Conservation (phyloP, 2,113 vertebrate species). For the Ceratotherium simum region DNA sequence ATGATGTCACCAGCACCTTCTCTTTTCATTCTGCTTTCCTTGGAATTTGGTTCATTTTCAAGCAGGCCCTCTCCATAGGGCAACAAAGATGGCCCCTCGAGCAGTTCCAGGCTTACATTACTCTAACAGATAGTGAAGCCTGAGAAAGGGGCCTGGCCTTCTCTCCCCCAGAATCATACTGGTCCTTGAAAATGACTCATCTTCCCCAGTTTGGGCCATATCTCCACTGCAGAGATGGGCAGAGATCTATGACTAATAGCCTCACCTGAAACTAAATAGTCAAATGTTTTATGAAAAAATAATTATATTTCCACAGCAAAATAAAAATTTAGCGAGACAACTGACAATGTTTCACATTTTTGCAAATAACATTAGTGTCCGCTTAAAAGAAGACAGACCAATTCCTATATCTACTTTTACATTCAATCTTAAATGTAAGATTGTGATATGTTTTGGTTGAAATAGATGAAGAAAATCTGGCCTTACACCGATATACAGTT, state of each 20-base stretch:
- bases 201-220: background rate
- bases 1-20: background rate
- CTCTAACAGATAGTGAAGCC: background rate
- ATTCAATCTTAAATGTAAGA: background rate
- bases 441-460: background rate
- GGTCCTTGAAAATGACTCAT: background rate
- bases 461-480: background rate
- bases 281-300: background rate
- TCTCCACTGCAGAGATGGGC: background rate
- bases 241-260: background rate
- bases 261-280: background rate
- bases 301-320: background rate
- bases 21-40: background rate
- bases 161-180: background rate
- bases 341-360: background rate
- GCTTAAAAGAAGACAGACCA: background rate
- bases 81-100: background rate
- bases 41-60: background rate
- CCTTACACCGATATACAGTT: background rate
- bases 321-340: conserved; percentile 30
- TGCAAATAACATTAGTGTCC: background rate
- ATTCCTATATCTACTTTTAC: background rate
- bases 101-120: background rate
- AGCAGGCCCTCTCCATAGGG: background rate
- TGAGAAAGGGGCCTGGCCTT: background rate